Percentiles rank a stretch among this genome's conserved stretches.
Evolutionary conservation across 2,797 vertebrate species (phyloP).

Genomic region (Sebastiscus tertius): DNA sequence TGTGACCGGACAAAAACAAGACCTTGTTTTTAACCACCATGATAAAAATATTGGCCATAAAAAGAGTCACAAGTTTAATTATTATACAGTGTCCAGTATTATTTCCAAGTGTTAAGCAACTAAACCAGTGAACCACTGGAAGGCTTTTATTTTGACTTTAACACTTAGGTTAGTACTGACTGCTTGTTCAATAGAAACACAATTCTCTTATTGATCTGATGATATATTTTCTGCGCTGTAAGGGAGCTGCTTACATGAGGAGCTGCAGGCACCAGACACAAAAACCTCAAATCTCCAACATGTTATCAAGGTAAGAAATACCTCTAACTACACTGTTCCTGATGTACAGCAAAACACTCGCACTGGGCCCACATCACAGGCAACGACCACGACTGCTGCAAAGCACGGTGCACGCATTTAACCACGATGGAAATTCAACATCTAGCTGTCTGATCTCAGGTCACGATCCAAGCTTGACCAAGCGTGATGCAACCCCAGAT

Average conservation of each 20-base stretch:
- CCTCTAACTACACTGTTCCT: neutral
- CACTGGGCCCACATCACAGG: neutral
- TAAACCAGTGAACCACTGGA: neutral
- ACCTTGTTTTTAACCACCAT: neutral
- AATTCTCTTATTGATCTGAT: neutral
- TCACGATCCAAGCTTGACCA: slow-evolving; percentile 35
- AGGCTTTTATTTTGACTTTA: neutral
- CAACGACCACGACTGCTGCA: neutral
- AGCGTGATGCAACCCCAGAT: slow-evolving; percentile 20
- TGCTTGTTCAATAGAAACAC: neutral
- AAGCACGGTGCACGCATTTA: neutral
- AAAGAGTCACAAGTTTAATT: neutral
- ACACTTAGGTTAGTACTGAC: neutral
- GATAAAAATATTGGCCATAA: neutral
- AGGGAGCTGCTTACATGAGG: neutral
- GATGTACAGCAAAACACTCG: neutral
- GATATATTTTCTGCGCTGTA: neutral
- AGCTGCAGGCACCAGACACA: neutral
- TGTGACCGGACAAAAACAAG: neutral
- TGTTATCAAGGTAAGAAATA: slow-evolving; percentile 13
- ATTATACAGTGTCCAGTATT: neutral
- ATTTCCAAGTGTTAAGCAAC: neutral
- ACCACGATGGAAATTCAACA: slow-evolving; percentile 19
- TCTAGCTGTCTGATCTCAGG: slow-evolving; percentile 25
- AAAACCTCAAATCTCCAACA: slow-evolving; percentile 4